phyloP scores from a whole-genome alignment of 2,797 vertebrate species.

The Triplophysa yarkandensis region DNA sequence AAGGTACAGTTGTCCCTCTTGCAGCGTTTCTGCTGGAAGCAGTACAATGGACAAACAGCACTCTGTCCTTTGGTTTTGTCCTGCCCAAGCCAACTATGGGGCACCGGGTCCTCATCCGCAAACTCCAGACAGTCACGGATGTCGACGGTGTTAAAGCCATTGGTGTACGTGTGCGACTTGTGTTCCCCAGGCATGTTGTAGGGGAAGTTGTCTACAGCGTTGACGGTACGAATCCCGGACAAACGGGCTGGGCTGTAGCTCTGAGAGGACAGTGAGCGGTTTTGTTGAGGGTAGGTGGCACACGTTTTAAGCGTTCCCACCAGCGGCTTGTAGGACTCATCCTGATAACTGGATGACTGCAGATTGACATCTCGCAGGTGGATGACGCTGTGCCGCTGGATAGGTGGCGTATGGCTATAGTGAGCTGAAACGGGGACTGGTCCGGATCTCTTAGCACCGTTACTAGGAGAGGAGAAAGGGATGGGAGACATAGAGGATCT shows the following conservation, averaged over 20 bases:
- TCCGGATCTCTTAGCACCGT: constrained; percentile 80
- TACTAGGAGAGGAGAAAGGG: constrained; percentile 85
- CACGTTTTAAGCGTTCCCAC: constrained; percentile 93
- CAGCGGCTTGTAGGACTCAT: constrained; percentile 85
- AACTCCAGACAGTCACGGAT: constrained; percentile 90
- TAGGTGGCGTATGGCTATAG: constrained; percentile 95
- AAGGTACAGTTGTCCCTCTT: constrained; percentile 97
- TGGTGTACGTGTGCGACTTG: constrained; percentile 96
- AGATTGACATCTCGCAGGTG: constrained; percentile 90
- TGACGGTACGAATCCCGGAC: constrained; percentile 86
- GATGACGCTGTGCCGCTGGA: constrained; percentile 94
- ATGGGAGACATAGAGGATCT: constrained; percentile 59
- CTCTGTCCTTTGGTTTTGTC: constrained; percentile 87
- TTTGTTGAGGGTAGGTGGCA: constrained; percentile 98
- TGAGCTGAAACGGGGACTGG: constrained; percentile 83
- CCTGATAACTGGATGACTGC: constrained; percentile 88
- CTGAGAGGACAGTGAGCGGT: constrained; percentile 94
- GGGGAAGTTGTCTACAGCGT: constrained; percentile 85
- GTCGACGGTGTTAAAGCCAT: constrained; percentile 86
- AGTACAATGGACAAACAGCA: constrained; percentile 83
- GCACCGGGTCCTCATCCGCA: constrained; percentile 87
- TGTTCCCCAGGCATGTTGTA: constrained; percentile 87
- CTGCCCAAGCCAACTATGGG: constrained; percentile 84
- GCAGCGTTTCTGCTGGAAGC: constrained; percentile 93
- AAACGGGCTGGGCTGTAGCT: constrained; percentile 93